phyloP scores from a whole-genome alignment of 2,888 invertebrate species.

The Plebejus anna region DNA sequence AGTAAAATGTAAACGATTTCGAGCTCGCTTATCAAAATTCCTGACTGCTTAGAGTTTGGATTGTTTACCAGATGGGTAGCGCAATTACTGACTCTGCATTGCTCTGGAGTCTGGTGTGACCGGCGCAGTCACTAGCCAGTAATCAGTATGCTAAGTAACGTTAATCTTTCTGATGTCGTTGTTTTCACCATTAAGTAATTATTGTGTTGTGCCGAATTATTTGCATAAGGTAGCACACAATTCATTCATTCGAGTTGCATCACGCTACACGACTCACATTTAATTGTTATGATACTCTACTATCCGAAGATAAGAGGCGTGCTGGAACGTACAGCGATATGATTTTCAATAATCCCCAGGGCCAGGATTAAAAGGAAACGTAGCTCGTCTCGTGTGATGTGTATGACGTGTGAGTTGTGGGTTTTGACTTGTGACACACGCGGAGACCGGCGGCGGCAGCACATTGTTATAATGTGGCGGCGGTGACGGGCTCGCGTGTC shows the following conservation, averaged over 20 bases:
- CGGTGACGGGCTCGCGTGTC: slow-evolving; percentile 3
- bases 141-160: too few relatives aligned
- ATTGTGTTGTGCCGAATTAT: background rate
- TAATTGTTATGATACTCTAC: background rate
- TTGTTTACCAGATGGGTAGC: too few relatives aligned
- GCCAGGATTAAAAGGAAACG: background rate
- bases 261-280: background rate
- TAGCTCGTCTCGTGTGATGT: background rate
- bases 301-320: background rate
- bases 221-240: background rate
- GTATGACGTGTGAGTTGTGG: background rate
- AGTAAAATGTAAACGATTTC: background rate
- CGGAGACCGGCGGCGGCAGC: background rate
- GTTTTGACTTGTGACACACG: background rate
- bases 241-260: background rate
- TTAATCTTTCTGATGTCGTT: too few relatives aligned
- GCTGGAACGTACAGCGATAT: background rate
- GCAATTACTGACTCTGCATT: too few relatives aligned
- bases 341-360: background rate
- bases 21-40: background rate
- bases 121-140: too few relatives aligned
- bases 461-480: background rate
- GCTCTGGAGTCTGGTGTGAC: too few relatives aligned
- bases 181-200: too few relatives aligned
- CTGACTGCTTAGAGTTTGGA: too few relatives aligned